These are phyloP conservation scores for Albula glossodonta DNA, from an alignment of 2,113 vertebrate genomes.

Conservation along the genomic window DNA sequence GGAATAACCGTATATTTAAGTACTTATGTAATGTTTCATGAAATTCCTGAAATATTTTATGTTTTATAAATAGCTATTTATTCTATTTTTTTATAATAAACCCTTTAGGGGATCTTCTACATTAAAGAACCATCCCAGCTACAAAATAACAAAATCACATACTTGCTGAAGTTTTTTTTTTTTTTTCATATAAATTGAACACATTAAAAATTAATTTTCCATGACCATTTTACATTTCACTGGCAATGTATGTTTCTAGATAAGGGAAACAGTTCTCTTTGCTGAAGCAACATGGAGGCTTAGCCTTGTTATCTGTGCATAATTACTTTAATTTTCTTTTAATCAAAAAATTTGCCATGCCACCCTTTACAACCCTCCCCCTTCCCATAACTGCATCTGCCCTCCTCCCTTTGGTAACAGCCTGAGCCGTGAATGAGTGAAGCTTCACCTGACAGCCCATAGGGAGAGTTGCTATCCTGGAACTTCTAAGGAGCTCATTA, in stretches of 20 bases:
- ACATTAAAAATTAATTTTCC: constrained; percentile 89
- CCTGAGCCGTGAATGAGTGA: constrained; percentile 69
- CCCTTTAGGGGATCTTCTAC: constrained; percentile 82
- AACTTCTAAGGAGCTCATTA: constrained; percentile 86
- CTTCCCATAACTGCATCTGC: neutral
- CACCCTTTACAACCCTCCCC: constrained; percentile 50
- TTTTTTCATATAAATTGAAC: constrained; percentile 84
- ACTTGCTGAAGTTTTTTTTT: constrained; percentile 81
- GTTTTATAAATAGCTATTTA: constrained; percentile 80
- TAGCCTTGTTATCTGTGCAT: constrained; percentile 75
- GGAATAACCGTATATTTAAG: constrained; percentile 89
- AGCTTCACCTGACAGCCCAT: constrained; percentile 73
- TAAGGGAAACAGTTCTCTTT: constrained; percentile 79
- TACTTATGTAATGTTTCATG: constrained; percentile 93
- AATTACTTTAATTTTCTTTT: constrained; percentile 80
- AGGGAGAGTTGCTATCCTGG: constrained; percentile 72
- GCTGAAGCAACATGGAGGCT: constrained; percentile 70
- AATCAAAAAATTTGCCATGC: constrained; percentile 71
- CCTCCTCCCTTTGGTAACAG: constrained; percentile 37
- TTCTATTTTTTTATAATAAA: constrained; percentile 50
- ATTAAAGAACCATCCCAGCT: constrained; percentile 80
- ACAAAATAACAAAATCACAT: constrained; percentile 77
- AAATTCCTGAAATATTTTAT: constrained; percentile 74
- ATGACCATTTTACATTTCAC: constrained; percentile 84
- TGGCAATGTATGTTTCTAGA: constrained; percentile 79